These are phyloP conservation scores for Orthochromis malagaraziensis DNA, from an alignment of 2,113 vertebrate species.

Conservation along the genomic window DNA sequence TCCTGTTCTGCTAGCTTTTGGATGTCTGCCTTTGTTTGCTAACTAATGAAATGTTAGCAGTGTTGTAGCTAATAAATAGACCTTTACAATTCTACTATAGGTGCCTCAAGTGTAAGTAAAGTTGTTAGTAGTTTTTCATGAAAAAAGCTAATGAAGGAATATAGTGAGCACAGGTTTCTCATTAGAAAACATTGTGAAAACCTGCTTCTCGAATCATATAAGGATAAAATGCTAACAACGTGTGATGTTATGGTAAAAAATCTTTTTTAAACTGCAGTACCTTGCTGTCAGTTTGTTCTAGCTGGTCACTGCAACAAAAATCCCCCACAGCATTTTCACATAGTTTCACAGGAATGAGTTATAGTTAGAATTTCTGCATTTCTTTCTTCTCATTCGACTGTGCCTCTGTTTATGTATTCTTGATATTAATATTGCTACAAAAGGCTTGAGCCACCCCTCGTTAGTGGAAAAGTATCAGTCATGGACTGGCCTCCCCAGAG, in stretches of 20 bases:
- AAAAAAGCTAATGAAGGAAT: not conserved
- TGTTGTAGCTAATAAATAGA: not conserved
- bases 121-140: not conserved
- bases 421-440: not conserved
- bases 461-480: not conserved
- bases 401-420: not conserved
- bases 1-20: not conserved
- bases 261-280: accelerated
- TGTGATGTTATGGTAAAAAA: not conserved
- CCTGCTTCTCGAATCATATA: accelerated
- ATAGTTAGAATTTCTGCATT: not conserved
- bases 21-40: not conserved
- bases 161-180: not conserved
- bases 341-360: not conserved
- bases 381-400: not conserved
- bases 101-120: not conserved
- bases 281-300: not conserved
- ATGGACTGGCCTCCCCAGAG: not conserved
- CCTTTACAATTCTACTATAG: not conserved
- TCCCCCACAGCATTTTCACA: not conserved
- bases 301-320: not conserved
- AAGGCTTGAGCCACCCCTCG: accelerated
- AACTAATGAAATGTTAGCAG: not conserved
- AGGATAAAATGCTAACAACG: not conserved
- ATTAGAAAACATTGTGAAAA: not conserved